Percentiles rank a stretch among this genome's conserved stretches.
Evolutionary conservation across 2,113 vertebrate species (phyloP).

Genomic region (Otolemur garnettii): DNA sequence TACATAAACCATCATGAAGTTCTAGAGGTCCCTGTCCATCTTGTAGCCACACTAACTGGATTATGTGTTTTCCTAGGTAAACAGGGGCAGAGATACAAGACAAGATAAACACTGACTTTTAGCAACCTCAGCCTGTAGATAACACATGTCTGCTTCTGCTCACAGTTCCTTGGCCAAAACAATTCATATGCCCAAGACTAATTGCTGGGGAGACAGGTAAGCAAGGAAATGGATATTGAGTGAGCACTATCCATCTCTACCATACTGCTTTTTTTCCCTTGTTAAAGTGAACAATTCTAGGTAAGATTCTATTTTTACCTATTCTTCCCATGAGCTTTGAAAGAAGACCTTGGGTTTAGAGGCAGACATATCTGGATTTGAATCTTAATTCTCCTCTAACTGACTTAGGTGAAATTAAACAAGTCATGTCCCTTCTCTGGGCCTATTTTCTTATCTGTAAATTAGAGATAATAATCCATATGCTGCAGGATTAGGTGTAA

Average conservation of each 20-base stretch:
- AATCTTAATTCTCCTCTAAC: constrained; percentile 6
- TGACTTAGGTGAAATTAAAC: constrained; percentile 8
- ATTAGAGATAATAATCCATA: constrained; percentile 54
- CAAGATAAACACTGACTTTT: not conserved
- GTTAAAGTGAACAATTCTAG: not conserved
- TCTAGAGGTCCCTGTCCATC: not conserved
- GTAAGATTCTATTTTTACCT: constrained; percentile 18
- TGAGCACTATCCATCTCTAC: not conserved
- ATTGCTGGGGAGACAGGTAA: not conserved
- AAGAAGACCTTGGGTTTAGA: not conserved
- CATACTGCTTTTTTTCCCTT: not conserved
- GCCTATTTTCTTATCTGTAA: constrained; percentile 49
- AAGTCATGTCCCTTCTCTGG: constrained; percentile 12
- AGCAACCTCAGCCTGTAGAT: not conserved
- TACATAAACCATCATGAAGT: not conserved
- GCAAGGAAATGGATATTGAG: not conserved
- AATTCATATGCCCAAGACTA: not conserved
- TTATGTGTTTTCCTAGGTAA: not conserved
- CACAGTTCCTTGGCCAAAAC: not conserved
- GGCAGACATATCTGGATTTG: not conserved
- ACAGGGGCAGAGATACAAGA: not conserved
- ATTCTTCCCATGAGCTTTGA: not conserved
- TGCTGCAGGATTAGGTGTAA: constrained; percentile 46
- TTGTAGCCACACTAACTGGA: not conserved
- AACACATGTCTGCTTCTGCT: not conserved